Conservation (phyloP, 2,113 vertebrate species). For the Sinocyclocheilus anshuiensis region DNA sequence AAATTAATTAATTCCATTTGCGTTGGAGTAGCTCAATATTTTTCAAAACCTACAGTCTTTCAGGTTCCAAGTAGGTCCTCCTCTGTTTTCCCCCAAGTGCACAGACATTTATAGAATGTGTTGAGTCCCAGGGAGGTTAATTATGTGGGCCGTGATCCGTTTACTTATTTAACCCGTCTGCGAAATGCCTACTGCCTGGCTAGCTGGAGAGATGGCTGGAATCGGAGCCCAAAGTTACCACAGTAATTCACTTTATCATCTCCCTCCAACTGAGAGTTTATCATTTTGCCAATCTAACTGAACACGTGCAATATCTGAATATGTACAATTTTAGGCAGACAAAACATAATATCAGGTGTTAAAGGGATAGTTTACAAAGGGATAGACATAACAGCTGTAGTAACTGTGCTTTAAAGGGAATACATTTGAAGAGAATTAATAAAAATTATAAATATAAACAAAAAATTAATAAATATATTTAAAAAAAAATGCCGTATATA, state of each 20-base stretch:
- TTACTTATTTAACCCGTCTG: conserved; percentile 70
- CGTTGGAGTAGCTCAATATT: conserved; percentile 1
- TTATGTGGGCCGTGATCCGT: conserved; percentile 73
- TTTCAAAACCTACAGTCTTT: not conserved
- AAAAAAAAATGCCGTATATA: not conserved
- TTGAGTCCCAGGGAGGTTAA: conserved; percentile 74
- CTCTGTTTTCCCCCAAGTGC: not conserved
- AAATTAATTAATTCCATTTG: not conserved
- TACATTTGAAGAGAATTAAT: too few relatives aligned
- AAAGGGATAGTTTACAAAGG: not conserved
- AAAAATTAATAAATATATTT: too few relatives aligned
- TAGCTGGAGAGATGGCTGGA: conserved; percentile 2
- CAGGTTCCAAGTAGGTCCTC: conserved; percentile 36
- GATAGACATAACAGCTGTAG: not conserved
- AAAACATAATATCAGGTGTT: not conserved
- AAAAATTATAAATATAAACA: too few relatives aligned
- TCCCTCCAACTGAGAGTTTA: not conserved
- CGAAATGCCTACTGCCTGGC: conserved; percentile 21
- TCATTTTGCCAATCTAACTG: not conserved
- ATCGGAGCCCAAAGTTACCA: not conserved
- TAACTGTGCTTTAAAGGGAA: not conserved
- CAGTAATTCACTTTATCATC: not conserved
- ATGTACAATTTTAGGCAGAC: not conserved
- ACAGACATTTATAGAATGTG: conserved; percentile 63
- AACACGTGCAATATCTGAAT: not conserved